Evolutionary conservation across 2,888 invertebrate species (phyloP), one percentile per base, ranked within the genome.

Genomic region (Eretmocerus hayati): DNA sequence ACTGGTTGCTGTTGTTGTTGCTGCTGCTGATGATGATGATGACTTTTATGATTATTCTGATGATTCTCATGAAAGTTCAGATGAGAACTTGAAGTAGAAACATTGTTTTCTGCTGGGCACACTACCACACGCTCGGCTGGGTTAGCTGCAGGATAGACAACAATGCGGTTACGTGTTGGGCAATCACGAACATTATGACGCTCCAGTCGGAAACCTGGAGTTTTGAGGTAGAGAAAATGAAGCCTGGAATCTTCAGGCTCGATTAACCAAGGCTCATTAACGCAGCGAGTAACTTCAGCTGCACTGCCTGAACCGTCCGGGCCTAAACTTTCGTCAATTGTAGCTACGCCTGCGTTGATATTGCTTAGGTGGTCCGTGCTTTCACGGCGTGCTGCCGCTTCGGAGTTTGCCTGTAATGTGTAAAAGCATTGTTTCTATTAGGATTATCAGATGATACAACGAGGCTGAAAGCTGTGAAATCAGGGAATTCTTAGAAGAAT

Each of bases 241-340:
- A 81, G 81, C 40, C 77, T 74, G 1, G 81, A 75, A 56, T 84
- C 83, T 58, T 84, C 83, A 0, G 87, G 87, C 64, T 86, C 85
- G 48, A 87, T 83, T 2, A 87, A 72, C 87, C 87, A 87, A 2
- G 87, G 87, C 62, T 85, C 81, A 61, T 84, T 82, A 22, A 83
- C 79, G 66, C 87, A 87, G 47, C 75, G 75, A 0, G 66, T 66
- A 1, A 66, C 64, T 3, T 66, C 63, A 4, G 65, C 48, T 11
- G 50, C 48, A 19, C 40, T 42, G 15, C 44, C 21, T n/a, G 36
- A 15, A 4, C 40, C 15, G 8, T 31, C 32, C 5, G 30, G 13
- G 5, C 43, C 31, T 16, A 50, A 33, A n/a, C 42, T 48, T 40
- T 50, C 50, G 48, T 53, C 48, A 18, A 48, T 36, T 4, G 50